These are phyloP conservation scores for Carassius gibelio DNA, from an alignment of 2,113 vertebrate species.

Conservation along the genomic window DNA sequence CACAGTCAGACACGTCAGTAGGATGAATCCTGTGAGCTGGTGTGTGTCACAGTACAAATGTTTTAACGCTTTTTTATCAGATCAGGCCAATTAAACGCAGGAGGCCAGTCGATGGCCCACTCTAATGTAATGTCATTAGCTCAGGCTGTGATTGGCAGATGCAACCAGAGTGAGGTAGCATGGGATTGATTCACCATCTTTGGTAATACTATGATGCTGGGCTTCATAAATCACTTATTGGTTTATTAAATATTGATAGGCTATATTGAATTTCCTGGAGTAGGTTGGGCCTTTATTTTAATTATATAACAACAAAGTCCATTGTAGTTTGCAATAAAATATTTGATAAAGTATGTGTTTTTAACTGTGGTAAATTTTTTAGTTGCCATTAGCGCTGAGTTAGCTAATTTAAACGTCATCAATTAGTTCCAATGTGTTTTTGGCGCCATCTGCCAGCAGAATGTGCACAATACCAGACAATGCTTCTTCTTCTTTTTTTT, in stretches of 20 bases:
- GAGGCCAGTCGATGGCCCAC: too few relatives aligned
- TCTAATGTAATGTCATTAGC: too few relatives aligned
- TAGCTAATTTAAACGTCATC: not conserved
- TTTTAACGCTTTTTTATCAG: too few relatives aligned
- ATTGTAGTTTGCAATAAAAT: not conserved
- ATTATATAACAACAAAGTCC: not conserved
- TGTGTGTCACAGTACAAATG: too few relatives aligned
- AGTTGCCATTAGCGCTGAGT: not conserved
- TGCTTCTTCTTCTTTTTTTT: not conserved
- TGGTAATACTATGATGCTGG: constrained; percentile 59
- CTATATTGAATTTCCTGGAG: constrained; percentile 64
- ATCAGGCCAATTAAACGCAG: not conserved
- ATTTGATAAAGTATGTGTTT: not conserved
- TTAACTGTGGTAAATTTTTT: not conserved
- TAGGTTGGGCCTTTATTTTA: constrained; percentile 45
- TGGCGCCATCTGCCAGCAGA: constrained; percentile 8
- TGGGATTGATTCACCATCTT: constrained; percentile 68
- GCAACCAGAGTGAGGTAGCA: constrained; percentile 57
- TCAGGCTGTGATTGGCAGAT: constrained; percentile 58
- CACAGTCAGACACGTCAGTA: not conserved
- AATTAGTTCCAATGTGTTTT: not conserved
- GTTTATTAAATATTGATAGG: constrained; percentile 81
- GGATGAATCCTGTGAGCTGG: not conserved
- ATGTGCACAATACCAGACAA: not conserved
- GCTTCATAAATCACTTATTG: constrained; percentile 69